Evolutionary conservation across 2,888 invertebrate species (phyloP), one percentile per base, ranked within the genome.

Genomic region (Idaea aversata): DNA sequence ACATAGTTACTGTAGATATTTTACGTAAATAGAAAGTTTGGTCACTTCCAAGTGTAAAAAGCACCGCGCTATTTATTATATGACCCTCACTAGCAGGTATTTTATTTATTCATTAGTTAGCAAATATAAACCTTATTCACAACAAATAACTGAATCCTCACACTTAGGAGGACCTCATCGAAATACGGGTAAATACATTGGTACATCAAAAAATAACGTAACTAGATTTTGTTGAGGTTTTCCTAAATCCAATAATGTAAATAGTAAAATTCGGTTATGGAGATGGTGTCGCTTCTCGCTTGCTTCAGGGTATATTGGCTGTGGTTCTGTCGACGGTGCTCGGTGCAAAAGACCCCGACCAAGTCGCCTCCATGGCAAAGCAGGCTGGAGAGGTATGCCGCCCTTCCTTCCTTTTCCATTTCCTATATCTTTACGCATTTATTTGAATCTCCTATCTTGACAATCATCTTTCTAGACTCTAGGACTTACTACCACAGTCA

Each of bases 321-420:
- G 97, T 97, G 93, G 96, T 98, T 92, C 95, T 98, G 94, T 96
- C 97, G 90, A 96, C 97, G 93, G 95, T 98, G 94, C 95, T 98
- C 94, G 97, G 97, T 94, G 95, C 96, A 93, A 96, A 96, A 95
- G 97, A 98, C 94, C 97, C 97, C 87, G 96, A 97, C 92, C 97
- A 97, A 94, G 97, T 97, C 93, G 96, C 97, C 94, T 96, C 96
- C 94, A 97, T 98, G 97, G 98, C 97, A 94, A 97, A 97, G 94
- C 97, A 98, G 93, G 97, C 98, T 93, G 97, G 97, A 93, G 97
- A 98, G 97, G 98, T 98, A 96, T 95, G 97, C 95, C 89, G 80
- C 83, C 86, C 85, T 84, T 83, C 90, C 86, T 87, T 87, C 89
- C 90, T 86, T 83, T 75, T 83, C 85, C 84, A 83, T 75, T 83